Base-by-base conservation (phyloP, 2,797 vertebrate genomes). In the Nothura maculosa region DNA sequence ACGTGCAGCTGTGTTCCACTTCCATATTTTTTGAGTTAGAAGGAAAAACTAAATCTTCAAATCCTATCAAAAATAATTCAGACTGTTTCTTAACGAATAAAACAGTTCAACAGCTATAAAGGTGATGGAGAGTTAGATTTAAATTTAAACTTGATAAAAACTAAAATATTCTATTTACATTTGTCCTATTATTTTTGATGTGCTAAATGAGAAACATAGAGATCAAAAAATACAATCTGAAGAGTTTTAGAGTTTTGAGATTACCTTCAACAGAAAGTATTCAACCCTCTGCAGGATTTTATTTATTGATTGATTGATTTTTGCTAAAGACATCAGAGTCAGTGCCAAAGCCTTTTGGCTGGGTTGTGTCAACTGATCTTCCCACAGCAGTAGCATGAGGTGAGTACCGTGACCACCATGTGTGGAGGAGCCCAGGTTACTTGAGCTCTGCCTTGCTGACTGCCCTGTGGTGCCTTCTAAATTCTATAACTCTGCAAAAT, bases 31-130 rank as follows among this genome's bases (percentile, higher is more conserved):
- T 75, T 81, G 80, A 61, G 9, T 67, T 34, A 61, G n/a, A 73
- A 50, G 27, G 47, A 64, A 86, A 87, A 88, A 47, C 15, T 52
- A 88, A 61, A 47, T 48, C n/a, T 67, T 57, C 32, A 40, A 87
- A 61, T 73, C 86, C 16, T 54, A 19, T 88, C 32, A 75, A 81
- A 69, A 82, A 68, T 57, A 6, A 6, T 54, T 52, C 38, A 22
- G 34, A 25, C 11, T 83, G 12, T 36, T 78, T 45, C 47, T 45
- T 21, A 69, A 28, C 45, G 20, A 72, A 12, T 4, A 15, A 11
- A 73, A 42, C 27, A 72, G 42, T 48, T 81, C 12, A 55, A 22
- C 38, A 73, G 40, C 70, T 16, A 36, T 0, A 9, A 20, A 40
- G 25, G 43, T 3, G 36, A 27, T 47, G 6, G 5, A 61, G 18